Evolutionary conservation across 2,797 vertebrate species (phyloP).

Genomic region (Oryzias sinensis): DNA sequence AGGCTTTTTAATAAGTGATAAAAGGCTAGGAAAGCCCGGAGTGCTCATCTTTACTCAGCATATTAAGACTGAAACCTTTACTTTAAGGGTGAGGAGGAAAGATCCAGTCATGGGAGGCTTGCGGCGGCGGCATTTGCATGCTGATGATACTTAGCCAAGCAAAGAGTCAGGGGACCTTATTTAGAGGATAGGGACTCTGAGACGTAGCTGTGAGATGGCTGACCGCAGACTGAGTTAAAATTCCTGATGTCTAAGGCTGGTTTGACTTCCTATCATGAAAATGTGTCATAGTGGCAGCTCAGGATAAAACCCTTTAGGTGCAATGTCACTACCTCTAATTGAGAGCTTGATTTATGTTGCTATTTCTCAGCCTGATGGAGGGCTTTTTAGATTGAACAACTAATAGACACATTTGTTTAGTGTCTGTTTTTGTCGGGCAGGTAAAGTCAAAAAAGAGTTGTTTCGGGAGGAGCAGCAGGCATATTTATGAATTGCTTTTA

Average conservation of each 20-base stretch:
- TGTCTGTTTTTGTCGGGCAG: constrained; percentile 4
- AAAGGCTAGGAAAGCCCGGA: constrained; percentile 48
- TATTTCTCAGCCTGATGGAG: neutral
- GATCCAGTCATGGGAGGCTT: constrained; percentile 59
- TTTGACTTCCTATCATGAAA: constrained; percentile 28
- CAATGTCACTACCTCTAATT: constrained; percentile 12
- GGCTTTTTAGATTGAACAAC: constrained; percentile 2
- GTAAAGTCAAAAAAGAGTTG: constrained; percentile 7
- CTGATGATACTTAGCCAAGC: constrained; percentile 65
- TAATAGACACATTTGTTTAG: neutral
- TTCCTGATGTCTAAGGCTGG: constrained; percentile 25
- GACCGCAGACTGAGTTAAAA: constrained; percentile 44
- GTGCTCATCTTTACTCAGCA: constrained; percentile 58
- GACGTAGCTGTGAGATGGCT: constrained; percentile 43
- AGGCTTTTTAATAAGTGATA: constrained; percentile 66
- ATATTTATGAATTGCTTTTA: constrained; percentile 14
- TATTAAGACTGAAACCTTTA: constrained; percentile 66
- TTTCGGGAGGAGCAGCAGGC: constrained; percentile 1
- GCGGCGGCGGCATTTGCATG: constrained; percentile 48
- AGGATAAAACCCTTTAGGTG: neutral
- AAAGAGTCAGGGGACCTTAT: constrained; percentile 50
- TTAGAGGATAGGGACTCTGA: constrained; percentile 66
- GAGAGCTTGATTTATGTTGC: neutral
- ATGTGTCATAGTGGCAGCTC: constrained; percentile 20
- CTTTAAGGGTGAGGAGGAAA: constrained; percentile 58